These are phyloP conservation scores for Gymnorhina tibicen DNA, from an alignment of 2,113 vertebrate genomes.

Conservation along the genomic window DNA sequence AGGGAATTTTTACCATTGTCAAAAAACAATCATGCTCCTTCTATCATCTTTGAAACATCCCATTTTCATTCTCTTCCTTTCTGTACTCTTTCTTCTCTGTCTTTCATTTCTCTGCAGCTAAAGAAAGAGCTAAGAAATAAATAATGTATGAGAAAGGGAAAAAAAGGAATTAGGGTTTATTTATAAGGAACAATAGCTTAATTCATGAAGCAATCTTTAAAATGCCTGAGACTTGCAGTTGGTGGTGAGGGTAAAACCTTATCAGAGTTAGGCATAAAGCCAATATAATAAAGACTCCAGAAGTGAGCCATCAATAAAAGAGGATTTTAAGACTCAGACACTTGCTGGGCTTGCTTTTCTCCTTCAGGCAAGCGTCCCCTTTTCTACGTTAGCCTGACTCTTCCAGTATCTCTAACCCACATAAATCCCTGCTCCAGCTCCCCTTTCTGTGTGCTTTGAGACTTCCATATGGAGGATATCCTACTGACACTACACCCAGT, in stretches of 20 bases:
- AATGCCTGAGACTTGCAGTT: neutral
- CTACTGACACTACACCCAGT: neutral
- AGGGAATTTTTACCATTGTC: neutral
- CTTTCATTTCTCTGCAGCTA: neutral
- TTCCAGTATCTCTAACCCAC: neutral
- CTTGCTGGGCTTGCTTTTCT: neutral
- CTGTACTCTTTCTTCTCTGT: neutral
- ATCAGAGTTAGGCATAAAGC: neutral
- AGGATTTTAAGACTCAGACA: constrained; percentile 5
- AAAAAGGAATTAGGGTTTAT: neutral
- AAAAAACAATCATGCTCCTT: neutral
- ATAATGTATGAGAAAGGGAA: constrained; percentile 7
- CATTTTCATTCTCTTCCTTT: neutral
- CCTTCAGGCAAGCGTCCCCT: neutral
- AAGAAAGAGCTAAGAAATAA: constrained; percentile 20
- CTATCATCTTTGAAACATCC: neutral
- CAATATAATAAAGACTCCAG: neutral
- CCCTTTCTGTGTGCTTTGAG: neutral
- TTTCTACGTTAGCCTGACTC: neutral
- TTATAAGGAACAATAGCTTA: constrained; percentile 24
- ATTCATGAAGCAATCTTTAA: constrained; percentile 34
- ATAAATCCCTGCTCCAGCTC: neutral
- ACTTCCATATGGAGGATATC: neutral
- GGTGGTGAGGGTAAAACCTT: neutral
- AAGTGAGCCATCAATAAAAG: neutral